Conservation (phyloP, 2,113 vertebrate species). For the Paraplagusia blochii region DNA sequence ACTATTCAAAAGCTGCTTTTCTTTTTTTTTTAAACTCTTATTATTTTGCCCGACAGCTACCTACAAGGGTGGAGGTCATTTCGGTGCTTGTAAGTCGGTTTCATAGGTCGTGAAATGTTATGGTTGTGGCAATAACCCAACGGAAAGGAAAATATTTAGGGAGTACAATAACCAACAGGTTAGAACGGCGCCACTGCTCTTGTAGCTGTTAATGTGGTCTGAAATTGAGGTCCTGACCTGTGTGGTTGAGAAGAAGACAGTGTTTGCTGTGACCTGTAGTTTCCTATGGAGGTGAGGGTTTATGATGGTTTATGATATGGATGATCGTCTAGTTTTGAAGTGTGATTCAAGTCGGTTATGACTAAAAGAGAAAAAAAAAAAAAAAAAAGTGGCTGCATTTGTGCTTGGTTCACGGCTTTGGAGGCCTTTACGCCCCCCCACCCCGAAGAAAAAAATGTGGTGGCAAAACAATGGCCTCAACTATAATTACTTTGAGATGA, state of each 20-base stretch:
- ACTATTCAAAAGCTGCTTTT: slow-evolving; percentile 27
- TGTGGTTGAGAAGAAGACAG: slow-evolving; percentile 39
- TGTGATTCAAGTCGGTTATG: slow-evolving; percentile 1
- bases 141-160: slow-evolving; percentile 52
- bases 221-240: slow-evolving; percentile 66
- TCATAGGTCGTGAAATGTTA: slow-evolving; percentile 47
- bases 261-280: slow-evolving; percentile 21
- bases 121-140: slow-evolving; percentile 38
- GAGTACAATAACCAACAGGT: slow-evolving; percentile 48
- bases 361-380: slow-evolving; percentile 21
- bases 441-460: no score
- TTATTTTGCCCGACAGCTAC: slow-evolving; percentile 36
- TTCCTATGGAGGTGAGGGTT: slow-evolving; percentile 26
- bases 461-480: slow-evolving; percentile 10
- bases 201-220: slow-evolving; percentile 54
- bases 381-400: slow-evolving; percentile 7
- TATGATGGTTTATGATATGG: slow-evolving; percentile 37
- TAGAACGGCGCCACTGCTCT: slow-evolving; percentile 24
- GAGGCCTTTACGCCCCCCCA: not conserved
- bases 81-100: slow-evolving; percentile 46
- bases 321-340: slow-evolving; percentile 19
- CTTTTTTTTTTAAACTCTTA: slow-evolving; percentile 26
- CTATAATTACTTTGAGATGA: slow-evolving; percentile 37
- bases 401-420: not conserved
- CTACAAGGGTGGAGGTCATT: slow-evolving; percentile 31